A percentile compares a stretch with the other conserved stretches of the same genome.
These are phyloP conservation scores for Cardiocondyla obscurior DNA, from an alignment of 1,140 invertebrate species.

Conservation along the genomic window DNA sequence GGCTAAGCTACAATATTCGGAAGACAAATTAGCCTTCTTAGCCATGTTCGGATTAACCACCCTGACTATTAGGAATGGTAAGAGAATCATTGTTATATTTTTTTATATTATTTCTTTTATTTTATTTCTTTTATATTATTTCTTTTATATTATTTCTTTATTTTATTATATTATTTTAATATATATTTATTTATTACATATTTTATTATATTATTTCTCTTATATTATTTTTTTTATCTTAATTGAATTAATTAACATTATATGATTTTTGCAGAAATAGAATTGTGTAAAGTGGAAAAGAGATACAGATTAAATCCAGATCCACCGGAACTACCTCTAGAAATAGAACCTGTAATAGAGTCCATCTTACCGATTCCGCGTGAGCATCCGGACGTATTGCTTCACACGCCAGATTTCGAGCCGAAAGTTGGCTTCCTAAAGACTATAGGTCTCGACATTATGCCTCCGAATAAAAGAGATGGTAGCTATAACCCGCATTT, in stretches of 20 bases:
- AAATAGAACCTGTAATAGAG: constrained; percentile 69
- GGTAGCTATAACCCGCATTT: constrained; percentile 69
- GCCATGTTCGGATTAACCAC: constrained; percentile 83
- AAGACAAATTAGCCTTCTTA: constrained; percentile 82
- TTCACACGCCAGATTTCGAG: constrained; percentile 79
- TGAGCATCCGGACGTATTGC: constrained; percentile 80
- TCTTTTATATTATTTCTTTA: too few species aligned
- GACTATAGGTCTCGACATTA: constrained; percentile 81
- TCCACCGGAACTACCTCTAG: constrained; percentile 75
- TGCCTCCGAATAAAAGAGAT: constrained; percentile 80
- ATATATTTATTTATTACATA: too few species aligned
- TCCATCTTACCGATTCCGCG: constrained; percentile 80
- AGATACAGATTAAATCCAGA: constrained; percentile 79
- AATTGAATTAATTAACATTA: neutral
- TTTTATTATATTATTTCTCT: too few species aligned
- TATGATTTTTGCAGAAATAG: constrained; percentile 72
- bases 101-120: too few species aligned
- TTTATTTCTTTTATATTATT: too few species aligned
- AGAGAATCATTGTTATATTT: constrained; percentile 8
- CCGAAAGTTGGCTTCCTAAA: constrained; percentile 80
- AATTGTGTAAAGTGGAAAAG: constrained; percentile 79
- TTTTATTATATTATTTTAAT: too few species aligned
- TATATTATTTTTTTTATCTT: too few species aligned
- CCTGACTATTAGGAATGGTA: constrained; percentile 81
- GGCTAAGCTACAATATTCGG: constrained; percentile 80